phyloP scores from a whole-genome alignment of 2,888 invertebrate genomes.

The Andrena trimmerana region DNA sequence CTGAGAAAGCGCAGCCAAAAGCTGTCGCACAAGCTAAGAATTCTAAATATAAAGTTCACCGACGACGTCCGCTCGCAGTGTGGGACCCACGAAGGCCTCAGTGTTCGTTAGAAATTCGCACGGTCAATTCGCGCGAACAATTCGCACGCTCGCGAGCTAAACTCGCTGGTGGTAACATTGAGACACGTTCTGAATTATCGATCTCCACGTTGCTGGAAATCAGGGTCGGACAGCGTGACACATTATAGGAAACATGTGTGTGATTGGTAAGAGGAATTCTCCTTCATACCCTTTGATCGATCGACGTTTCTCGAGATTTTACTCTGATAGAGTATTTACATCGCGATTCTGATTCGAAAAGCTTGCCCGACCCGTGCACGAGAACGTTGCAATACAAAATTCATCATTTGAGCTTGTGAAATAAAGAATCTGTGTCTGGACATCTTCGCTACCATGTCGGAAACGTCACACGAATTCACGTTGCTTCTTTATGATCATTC shows the following conservation, averaged over 20 bases:
- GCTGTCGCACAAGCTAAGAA: constrained; percentile 21
- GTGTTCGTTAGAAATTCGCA: constrained; percentile 48
- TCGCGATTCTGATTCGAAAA: background rate
- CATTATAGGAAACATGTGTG: constrained; percentile 44
- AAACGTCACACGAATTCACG: background rate
- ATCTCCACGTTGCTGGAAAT: constrained; percentile 13
- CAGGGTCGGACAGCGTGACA: constrained; percentile 6
- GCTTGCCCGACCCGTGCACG: background rate
- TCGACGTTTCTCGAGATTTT: background rate
- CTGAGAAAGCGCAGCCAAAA: constrained; percentile 43
- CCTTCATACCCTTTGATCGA: constrained; percentile 1
- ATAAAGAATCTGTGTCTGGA: background rate
- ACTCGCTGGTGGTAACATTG: background rate
- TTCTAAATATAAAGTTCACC: constrained; percentile 67
- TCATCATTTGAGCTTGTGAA: background rate
- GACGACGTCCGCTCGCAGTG: constrained; percentile 1
- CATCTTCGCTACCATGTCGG: background rate
- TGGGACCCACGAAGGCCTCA: constrained; percentile 33
- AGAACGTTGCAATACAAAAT: background rate
- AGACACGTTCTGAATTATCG: constrained; percentile 39
- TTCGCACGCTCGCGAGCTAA: constrained; percentile 9
- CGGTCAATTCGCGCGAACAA: constrained; percentile 21
- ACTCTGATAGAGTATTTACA: background rate
- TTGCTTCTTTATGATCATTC: constrained; percentile 20
- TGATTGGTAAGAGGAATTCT: constrained; percentile 59